Evolutionary conservation across 2,797 vertebrate species (phyloP).

Genomic region (Pipistrellus pygmaeus): DNA sequence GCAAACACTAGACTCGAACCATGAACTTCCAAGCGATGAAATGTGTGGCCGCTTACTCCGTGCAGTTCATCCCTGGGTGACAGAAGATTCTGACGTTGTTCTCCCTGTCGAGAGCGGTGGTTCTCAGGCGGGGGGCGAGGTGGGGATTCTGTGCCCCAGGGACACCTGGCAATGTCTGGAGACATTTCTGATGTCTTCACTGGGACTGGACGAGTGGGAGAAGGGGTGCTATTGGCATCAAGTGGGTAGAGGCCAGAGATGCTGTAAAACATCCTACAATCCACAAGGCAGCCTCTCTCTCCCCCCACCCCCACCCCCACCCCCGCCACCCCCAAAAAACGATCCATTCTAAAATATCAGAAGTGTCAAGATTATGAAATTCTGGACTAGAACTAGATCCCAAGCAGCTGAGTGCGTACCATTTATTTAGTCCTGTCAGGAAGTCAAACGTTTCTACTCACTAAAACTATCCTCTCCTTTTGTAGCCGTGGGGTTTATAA

Average conservation of each 20-base stretch:
- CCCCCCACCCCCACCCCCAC: rapidly evolving
- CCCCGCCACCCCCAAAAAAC: not conserved
- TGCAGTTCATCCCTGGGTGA: not conserved
- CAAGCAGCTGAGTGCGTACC: not conserved
- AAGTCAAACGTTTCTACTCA: not conserved
- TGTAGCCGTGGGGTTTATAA: not conserved
- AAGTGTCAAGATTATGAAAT: not conserved
- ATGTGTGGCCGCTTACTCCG: not conserved
- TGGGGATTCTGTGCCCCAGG: not conserved
- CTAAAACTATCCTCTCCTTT: not conserved
- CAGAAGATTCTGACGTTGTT: not conserved
- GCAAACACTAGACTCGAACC: not conserved
- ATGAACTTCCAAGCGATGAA: not conserved
- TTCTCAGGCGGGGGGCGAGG: not conserved
- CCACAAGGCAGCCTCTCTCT: not conserved
- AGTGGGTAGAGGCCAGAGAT: not conserved
- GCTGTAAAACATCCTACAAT: not conserved
- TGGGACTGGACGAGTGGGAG: not conserved
- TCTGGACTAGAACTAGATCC: not conserved
- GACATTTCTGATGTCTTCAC: not conserved
- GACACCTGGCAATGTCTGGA: not conserved
- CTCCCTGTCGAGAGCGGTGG: not conserved
- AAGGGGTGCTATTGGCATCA: not conserved
- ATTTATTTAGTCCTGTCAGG: not conserved
- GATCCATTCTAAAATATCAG: not conserved